Base-by-base conservation (phyloP, 2,113 vertebrate species). In the Limanda limanda region DNA sequence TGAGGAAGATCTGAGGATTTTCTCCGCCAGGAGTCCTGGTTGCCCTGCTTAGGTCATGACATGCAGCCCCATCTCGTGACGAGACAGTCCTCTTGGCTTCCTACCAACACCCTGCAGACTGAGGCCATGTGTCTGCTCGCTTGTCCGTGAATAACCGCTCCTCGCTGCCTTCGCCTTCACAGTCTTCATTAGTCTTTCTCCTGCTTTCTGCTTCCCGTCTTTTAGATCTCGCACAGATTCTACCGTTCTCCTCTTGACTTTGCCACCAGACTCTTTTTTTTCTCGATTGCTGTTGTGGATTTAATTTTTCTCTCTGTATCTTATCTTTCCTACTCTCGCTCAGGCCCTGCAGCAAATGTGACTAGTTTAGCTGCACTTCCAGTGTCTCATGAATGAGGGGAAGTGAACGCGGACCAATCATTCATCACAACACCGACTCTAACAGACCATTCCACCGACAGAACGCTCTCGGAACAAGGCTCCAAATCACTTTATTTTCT, bases 31-130 rank as follows among this genome's bases (percentile, higher is more conserved):
- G 61, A 67, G 78, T 90, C 86, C 86, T 70, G 74, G 72, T 71
- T 48, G 76, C 74, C 68, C 81, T 42, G 80, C 83, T 76, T 11
- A 70, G 85, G 85, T 86, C 78, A 71, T 81, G 86, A 86, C 86
- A 79, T 35, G 68, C 83, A 74, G 83, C 83, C 79, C 69, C 82
- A 86, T 79, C 83, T 76, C 67, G 64, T 86, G 86, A 88, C 61
- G 66, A 89, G 84, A 84, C 85, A 35, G 59, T 79, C 79, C 79
- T 79, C 57, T 84, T 87, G 86, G 86, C 81, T 73, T 51, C 58
- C 35, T 57, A 66, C 76, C 88, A 87, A 76, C 20, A 48, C 71
- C 88, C 87, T 54, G 82, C 85, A 81, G 85, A 82, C 80, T 23
- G 62, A 76, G 37, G 73, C 82, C 88, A 85, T 89, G 89, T 86